Evolutionary conservation across 1,140 invertebrate genomes (phyloP).

Genomic region (Pinna nobilis): DNA sequence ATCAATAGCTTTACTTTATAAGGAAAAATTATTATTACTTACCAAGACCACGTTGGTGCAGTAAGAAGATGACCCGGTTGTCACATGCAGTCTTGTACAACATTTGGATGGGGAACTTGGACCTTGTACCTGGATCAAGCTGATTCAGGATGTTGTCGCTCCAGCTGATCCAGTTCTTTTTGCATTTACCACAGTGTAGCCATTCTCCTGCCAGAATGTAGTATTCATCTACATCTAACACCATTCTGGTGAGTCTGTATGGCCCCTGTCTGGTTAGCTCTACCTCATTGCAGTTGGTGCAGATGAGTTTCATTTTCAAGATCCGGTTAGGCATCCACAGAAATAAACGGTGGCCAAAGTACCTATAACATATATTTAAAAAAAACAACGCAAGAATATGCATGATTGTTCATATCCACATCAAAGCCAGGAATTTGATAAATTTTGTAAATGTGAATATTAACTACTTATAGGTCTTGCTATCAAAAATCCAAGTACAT

Average conservation of each 20-base stretch:
- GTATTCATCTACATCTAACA: conserved; percentile 2
- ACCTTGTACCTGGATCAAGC: neutral
- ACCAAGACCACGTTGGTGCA: conserved; percentile 18
- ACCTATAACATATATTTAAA: conserved; percentile 1
- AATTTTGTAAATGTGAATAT: too few species aligned
- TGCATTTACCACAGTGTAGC: conserved; percentile 3
- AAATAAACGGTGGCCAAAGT: conserved; percentile 13
- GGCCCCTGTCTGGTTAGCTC: neutral
- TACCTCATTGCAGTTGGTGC: neutral
- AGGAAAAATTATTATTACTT: too few species aligned
- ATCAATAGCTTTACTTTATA: too few species aligned
- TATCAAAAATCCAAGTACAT: too few species aligned
- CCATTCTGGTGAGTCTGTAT: neutral
- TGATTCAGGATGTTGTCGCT: neutral
- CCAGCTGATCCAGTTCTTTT: conserved; percentile 3
- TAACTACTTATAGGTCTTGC: too few species aligned
- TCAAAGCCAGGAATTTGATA: too few species aligned
- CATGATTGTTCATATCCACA: too few species aligned
- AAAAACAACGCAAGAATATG: too few species aligned
- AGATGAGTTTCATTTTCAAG: neutral
- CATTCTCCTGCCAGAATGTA: conserved; percentile 9
- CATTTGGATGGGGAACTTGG: conserved; percentile 10
- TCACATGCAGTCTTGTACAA: conserved; percentile 26
- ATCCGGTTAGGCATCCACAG: conserved; percentile 15
- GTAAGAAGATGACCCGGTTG: conserved; percentile 1